Conservation (phyloP, 2,797 vertebrate genomes). For the Chrysolophus pictus region DNA sequence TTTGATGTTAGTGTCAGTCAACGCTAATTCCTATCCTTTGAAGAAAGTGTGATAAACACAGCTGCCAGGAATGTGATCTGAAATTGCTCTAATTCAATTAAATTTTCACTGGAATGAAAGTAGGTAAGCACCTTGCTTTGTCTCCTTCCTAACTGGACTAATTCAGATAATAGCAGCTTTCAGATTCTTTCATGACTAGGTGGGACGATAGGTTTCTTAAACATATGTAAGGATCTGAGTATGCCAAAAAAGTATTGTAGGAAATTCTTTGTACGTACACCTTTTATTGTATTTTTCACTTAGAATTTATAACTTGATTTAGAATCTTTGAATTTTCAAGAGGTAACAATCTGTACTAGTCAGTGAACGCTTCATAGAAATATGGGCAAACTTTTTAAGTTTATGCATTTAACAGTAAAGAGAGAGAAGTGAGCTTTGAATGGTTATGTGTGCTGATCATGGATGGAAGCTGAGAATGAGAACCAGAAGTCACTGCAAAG, state of each 20-base stretch:
- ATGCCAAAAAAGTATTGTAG: neutral
- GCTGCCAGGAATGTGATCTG: constrained; percentile 74
- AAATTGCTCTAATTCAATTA: constrained; percentile 78
- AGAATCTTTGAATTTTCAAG: neutral
- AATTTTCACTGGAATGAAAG: constrained; percentile 67
- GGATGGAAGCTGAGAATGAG: neutral
- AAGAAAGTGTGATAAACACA: constrained; percentile 73
- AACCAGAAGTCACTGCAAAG: neutral
- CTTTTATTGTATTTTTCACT: neutral
- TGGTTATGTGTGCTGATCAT: neutral
- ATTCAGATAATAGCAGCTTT: neutral
- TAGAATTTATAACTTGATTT: neutral
- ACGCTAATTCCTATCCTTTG: constrained; percentile 73
- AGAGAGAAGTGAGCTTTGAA: neutral
- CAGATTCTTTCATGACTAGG: neutral
- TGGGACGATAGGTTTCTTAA: neutral
- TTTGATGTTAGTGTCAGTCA: constrained; percentile 72
- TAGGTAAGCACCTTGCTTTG: constrained; percentile 56
- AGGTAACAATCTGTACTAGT: neutral
- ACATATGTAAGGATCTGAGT: neutral
- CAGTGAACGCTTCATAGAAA: neutral
- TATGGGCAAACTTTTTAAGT: neutral
- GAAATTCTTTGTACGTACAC: neutral
- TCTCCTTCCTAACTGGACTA: constrained; percentile 24
- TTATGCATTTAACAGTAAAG: neutral